Conservation (phyloP, 2,113 vertebrate genomes). For the Phrynosoma blainvillii region DNA sequence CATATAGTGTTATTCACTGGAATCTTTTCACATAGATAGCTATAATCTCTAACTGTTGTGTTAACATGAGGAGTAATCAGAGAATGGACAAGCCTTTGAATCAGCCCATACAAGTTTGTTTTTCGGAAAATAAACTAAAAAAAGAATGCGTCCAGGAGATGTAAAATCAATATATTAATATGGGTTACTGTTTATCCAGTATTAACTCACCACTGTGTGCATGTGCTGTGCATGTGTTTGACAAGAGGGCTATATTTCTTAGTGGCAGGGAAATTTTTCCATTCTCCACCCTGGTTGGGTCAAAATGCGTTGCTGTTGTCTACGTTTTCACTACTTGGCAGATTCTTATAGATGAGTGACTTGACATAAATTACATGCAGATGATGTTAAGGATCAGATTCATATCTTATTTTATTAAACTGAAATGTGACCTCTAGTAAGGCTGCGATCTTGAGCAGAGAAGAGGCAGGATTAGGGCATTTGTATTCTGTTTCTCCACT, state of each 20-base stretch:
- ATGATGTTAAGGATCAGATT: neutral
- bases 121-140: no score
- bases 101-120: no score
- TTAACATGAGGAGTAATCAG: neutral
- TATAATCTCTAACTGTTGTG: neutral
- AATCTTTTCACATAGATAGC: neutral
- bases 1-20: neutral
- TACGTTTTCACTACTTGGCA: constrained; percentile 32
- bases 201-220: no score
- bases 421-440: no score
- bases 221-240: no score
- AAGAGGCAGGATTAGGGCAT: neutral
- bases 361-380: neutral
- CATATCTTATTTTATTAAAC: no score
- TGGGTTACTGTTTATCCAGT: no score
- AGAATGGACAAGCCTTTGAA: neutral
- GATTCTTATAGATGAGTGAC: neutral
- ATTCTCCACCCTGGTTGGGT: neutral
- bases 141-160: no score
- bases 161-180: no score
- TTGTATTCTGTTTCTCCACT: neutral
- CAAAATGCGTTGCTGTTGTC: neutral
- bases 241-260: no score
- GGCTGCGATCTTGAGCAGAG: neutral
- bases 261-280: no score